These are phyloP conservation scores for Tursiops truncatus DNA, from an alignment of 2,113 vertebrate genomes.

Conservation along the genomic window DNA sequence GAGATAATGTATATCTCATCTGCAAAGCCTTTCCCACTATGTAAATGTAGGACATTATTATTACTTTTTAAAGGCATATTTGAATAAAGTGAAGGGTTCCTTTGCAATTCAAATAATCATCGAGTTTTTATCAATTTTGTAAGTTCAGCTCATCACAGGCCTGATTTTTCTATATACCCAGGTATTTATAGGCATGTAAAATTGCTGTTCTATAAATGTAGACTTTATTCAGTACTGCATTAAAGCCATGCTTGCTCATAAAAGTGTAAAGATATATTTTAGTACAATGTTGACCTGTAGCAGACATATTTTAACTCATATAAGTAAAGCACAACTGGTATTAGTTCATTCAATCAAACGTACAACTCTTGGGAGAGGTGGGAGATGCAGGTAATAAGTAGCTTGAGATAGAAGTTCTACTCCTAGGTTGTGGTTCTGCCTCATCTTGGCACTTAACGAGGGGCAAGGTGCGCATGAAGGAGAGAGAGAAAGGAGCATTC, in stretches of 20 bases:
- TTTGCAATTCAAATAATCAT: constrained; percentile 45
- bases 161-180: background rate
- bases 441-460: constrained; percentile 47
- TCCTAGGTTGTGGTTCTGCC: constrained; percentile 55
- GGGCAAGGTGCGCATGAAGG: constrained; percentile 20
- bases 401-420: constrained; percentile 73
- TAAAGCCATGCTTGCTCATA: constrained; percentile 28
- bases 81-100: background rate
- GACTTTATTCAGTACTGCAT: background rate
- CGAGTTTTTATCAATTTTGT: constrained; percentile 35
- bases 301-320: constrained; percentile 76
- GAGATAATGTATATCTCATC: background rate
- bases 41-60: constrained; percentile 25
- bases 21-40: background rate
- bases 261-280: constrained; percentile 44
- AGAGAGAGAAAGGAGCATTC: constrained; percentile 34
- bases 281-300: constrained; percentile 68
- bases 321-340: constrained; percentile 79
- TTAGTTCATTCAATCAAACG: constrained; percentile 81
- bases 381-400: constrained; percentile 32
- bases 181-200: background rate
- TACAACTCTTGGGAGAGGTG: constrained; percentile 71
- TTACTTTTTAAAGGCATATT: constrained; percentile 45
- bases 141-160: constrained; percentile 11
- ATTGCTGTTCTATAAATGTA: background rate